Percentiles rank a stretch among this genome's conserved stretches.
Conservation (phyloP, 2,888 invertebrate genomes). For the Dryococelus australis region DNA sequence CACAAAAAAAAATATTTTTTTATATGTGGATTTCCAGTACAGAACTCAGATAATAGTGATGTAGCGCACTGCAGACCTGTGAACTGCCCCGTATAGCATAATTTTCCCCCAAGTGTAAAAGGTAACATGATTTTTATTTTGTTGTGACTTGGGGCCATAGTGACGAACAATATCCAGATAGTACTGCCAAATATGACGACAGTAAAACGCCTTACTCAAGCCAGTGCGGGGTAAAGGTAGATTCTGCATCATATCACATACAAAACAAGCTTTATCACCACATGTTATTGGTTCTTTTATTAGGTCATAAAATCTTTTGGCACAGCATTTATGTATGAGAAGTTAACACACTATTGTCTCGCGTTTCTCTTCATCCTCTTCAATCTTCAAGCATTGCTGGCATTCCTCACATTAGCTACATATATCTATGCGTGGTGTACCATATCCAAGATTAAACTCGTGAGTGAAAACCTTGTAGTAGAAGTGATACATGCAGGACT, state of each 20-base stretch:
- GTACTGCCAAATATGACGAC: no score
- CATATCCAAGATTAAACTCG: constrained; percentile 24
- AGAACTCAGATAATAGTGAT: no score
- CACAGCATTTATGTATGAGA: constrained; percentile 24
- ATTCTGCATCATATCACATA: constrained; percentile 28
- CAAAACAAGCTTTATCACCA: constrained; percentile 26
- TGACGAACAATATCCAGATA: no score
- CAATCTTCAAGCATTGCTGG: constrained; percentile 12
- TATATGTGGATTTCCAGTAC: constrained; percentile 7
- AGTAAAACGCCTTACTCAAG: constrained; percentile 27
- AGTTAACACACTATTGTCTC: constrained; percentile 29
- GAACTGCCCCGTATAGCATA: no score
- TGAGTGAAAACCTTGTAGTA: constrained; percentile 29
- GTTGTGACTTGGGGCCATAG: no score
- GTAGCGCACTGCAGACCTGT: no score
- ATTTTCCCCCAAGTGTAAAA: no score
- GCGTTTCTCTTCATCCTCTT: constrained; percentile 11
- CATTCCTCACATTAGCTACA: constrained; percentile 30
- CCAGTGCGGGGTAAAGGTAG: constrained; percentile 19
- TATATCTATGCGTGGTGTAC: constrained; percentile 13
- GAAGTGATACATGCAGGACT: constrained; percentile 25
- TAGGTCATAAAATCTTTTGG: constrained; percentile 31
- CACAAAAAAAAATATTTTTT: background rate
- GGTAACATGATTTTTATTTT: no score
- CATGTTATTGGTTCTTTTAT: background rate